These are phyloP conservation scores for Typhlichthys subterraneus DNA, from an alignment of 2,797 vertebrate species.

Conservation along the genomic window DNA sequence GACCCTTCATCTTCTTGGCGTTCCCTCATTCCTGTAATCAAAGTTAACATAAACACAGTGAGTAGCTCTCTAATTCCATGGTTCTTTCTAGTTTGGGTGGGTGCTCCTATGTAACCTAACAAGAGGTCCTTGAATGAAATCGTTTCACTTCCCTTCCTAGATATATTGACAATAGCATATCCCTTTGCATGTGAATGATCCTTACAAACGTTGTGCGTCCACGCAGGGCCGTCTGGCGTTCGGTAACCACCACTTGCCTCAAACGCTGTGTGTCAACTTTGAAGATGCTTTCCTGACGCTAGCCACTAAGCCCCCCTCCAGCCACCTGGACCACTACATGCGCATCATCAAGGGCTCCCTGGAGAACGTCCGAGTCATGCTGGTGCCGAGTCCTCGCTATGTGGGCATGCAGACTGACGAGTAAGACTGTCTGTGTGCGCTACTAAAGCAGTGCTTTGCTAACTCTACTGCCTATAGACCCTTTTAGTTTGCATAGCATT, in stretches of 20 bases:
- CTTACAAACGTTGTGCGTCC: background rate
- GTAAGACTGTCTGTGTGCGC: constrained; percentile 73
- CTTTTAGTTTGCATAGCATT: too few relatives aligned
- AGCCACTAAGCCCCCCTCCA: constrained; percentile 96
- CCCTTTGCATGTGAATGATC: background rate
- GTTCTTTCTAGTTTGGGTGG: too few relatives aligned
- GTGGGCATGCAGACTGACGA: constrained; percentile 95
- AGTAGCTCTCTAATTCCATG: constrained; percentile 59
- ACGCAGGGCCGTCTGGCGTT: constrained; percentile 93
- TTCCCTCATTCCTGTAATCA: constrained; percentile 97
- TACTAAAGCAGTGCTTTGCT: too few relatives aligned
- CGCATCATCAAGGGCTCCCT: constrained; percentile 96
- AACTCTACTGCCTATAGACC: too few relatives aligned
- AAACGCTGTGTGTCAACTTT: constrained; percentile 95
- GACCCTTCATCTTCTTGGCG: constrained; percentile 95
- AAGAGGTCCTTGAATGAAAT: too few relatives aligned
- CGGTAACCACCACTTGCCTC: constrained; percentile 95
- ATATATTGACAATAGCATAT: background rate
- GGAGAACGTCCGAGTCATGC: constrained; percentile 97
- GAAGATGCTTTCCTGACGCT: constrained; percentile 97
- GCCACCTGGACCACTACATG: constrained; percentile 97
- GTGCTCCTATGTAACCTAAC: too few relatives aligned
- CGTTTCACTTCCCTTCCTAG: too few relatives aligned
- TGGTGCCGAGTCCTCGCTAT: constrained; percentile 95
- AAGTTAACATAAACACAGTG: constrained; percentile 97